Conservation (phyloP, 2,888 invertebrate species). For the Drosophila silvestris region DNA sequence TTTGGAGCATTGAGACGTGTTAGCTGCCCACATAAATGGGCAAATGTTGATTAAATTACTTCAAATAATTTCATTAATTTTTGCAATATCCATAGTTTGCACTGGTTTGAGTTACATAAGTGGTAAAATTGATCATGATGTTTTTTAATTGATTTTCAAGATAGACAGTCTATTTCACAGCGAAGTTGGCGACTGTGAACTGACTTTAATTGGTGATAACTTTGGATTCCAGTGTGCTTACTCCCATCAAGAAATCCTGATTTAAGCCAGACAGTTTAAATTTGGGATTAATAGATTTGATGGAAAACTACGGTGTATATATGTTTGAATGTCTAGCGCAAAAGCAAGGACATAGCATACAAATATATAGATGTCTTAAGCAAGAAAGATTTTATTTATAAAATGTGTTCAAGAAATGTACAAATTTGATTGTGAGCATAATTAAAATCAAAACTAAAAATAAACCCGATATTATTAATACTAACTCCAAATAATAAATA, state of each 20-base stretch:
- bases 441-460: neutral
- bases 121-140: neutral
- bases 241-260: fast-evolving
- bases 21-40: neutral
- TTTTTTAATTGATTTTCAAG: neutral
- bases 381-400: neutral
- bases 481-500: neutral
- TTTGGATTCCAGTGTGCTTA: neutral
- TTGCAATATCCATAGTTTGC: neutral
- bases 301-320: neutral
- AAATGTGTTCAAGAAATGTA: neutral
- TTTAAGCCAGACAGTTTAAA: neutral
- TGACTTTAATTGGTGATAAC: neutral
- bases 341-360: neutral
- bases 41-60: neutral
- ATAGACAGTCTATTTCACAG: neutral
- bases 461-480: neutral
- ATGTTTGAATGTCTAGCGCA: neutral
- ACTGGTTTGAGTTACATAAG: no score
- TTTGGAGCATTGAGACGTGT: neutral
- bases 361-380: neutral
- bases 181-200: neutral
- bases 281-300: neutral
- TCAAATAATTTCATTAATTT: neutral
- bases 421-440: neutral